phyloP scores from a whole-genome alignment of 1,140 invertebrate genomes.

The Rhagoletis zephyria region DNA sequence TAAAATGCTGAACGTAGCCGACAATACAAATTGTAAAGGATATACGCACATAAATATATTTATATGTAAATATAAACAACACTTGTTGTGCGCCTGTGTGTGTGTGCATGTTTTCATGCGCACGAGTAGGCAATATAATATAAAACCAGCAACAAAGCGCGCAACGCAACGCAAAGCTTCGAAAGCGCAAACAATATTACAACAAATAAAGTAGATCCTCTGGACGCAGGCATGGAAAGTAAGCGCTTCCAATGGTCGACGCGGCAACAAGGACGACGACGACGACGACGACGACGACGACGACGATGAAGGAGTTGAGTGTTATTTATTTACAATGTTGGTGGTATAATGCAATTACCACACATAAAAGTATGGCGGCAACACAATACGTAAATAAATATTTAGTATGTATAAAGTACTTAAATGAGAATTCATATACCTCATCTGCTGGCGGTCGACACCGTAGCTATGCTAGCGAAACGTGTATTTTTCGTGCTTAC shows the following conservation, averaged over 20 bases:
- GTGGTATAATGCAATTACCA: constrained; percentile 50
- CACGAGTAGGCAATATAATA: constrained; percentile 28
- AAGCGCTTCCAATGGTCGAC: background rate
- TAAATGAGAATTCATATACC: constrained; percentile 36
- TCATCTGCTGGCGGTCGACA: background rate
- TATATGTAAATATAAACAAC: too few relatives aligned
- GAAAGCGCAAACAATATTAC: background rate
- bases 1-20: constrained; percentile 3
- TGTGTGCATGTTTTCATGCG: background rate
- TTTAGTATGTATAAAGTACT: background rate
- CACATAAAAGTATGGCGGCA: constrained; percentile 41
- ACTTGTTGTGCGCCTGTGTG: background rate
- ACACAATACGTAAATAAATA: constrained; percentile 1
- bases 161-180: background rate
- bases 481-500: background rate
- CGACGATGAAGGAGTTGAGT: constrained; percentile 12
- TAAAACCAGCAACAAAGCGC: background rate
- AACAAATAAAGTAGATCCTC: background rate
- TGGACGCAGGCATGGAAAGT: constrained; percentile 18
- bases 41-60: constrained; percentile 21
- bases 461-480: background rate
- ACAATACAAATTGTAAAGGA: constrained; percentile 29
- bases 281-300: too few relatives aligned
- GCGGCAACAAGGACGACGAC: background rate
- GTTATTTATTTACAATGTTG: constrained; percentile 35